These are phyloP conservation scores for Malacoctenus gilli DNA, from an alignment of 2,797 vertebrate genomes.

Conservation along the genomic window DNA sequence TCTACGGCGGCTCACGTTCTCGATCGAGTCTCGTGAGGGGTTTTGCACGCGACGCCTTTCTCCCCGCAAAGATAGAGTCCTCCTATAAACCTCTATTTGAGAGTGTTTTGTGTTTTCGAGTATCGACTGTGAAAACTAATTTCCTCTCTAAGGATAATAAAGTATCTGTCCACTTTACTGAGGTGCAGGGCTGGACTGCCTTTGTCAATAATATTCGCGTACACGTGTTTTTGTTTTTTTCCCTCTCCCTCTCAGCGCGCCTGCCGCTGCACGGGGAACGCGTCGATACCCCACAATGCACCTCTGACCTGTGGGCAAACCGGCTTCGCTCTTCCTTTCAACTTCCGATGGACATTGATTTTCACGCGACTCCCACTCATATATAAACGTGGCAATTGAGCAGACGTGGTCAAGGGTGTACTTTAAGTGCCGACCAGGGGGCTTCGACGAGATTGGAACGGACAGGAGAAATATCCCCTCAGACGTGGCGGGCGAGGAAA, in stretches of 20 bases:
- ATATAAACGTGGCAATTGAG: slow-evolving; percentile 52
- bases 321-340: slow-evolving; percentile 59
- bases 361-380: slow-evolving; percentile 49
- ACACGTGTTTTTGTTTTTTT: slow-evolving; percentile 71
- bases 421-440: slow-evolving; percentile 25
- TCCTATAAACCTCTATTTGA: slow-evolving; percentile 26
- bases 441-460: slow-evolving; percentile 21
- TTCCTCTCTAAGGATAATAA: slow-evolving; percentile 70
- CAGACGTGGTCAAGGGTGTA: slow-evolving; percentile 22
- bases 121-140: slow-evolving; percentile 66
- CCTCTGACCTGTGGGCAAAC: slow-evolving; percentile 72
- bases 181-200: slow-evolving; percentile 42
- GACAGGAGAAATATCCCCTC: slow-evolving; percentile 7
- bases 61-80: slow-evolving; percentile 23
- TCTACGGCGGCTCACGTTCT: slow-evolving; percentile 11
- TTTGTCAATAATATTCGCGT: slow-evolving; percentile 71
- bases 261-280: slow-evolving; percentile 46
- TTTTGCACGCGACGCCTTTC: slow-evolving; percentile 17
- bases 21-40: slow-evolving; percentile 1
- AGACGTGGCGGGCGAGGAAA: slow-evolving; percentile 14
- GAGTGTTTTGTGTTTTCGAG: slow-evolving; percentile 35
- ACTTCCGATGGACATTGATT: slow-evolving; percentile 72
- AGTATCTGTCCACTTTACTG: slow-evolving; percentile 67
- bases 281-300: slow-evolving; percentile 70
- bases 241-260: slow-evolving; percentile 47